A percentile compares a stretch with the other conserved stretches of the same genome.
phyloP scores from a whole-genome alignment of 2,888 invertebrate species.

The Oscheius sp. region DNA sequence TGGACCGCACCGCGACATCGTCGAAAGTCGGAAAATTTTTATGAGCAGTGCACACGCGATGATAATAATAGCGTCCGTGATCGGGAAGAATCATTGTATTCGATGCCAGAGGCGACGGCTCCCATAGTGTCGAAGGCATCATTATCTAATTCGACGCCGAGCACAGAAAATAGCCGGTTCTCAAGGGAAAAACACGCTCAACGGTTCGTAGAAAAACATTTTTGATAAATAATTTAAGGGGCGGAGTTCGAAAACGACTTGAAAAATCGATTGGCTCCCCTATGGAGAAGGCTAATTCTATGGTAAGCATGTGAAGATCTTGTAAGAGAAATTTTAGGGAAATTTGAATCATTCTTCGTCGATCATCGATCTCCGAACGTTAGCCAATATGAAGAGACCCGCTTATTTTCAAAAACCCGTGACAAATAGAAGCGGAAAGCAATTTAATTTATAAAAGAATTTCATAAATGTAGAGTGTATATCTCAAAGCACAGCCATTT shows the following conservation, averaged over 20 bases:
- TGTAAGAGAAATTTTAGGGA: background rate
- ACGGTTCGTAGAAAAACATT: background rate
- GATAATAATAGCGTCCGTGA: slow-evolving; percentile 17
- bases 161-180: slow-evolving; percentile 10
- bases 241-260: slow-evolving; percentile 35
- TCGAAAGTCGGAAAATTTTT: slow-evolving; percentile 4
- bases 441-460: no score
- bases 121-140: background rate
- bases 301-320: background rate
- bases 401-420: slow-evolving; percentile 36
- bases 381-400: slow-evolving; percentile 34
- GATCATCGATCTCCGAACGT: slow-evolving; percentile 34
- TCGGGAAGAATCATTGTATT: slow-evolving; percentile 17
- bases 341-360: slow-evolving; percentile 30
- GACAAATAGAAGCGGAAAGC: slow-evolving; percentile 34
- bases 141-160: slow-evolving; percentile 5
- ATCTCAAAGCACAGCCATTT: no score
- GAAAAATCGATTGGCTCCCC: slow-evolving; percentile 29
- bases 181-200: background rate
- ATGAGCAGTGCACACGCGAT: slow-evolving; percentile 23
- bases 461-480: no score
- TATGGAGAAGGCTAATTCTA: slow-evolving; percentile 1
- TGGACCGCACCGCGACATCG: slow-evolving; percentile 8
- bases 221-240: slow-evolving; percentile 31
- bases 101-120: slow-evolving; percentile 7